Base-by-base conservation (phyloP, 2,113 vertebrate species). In the Plecturocebus donacophilus region DNA sequence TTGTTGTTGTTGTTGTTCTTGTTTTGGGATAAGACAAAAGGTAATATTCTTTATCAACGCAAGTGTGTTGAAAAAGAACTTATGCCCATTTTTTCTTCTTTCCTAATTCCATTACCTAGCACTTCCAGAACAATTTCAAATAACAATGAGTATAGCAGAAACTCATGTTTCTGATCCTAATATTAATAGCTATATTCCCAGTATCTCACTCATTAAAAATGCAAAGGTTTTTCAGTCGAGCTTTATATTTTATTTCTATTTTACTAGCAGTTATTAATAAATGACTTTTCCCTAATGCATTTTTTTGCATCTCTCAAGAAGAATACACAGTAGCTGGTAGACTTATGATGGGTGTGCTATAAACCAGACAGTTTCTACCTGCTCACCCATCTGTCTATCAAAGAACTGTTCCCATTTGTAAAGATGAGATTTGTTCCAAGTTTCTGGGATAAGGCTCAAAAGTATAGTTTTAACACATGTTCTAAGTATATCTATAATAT, bases 161-260 rank as follows among this genome's bases (percentile, higher is more conserved):
- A 32, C 8, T n/a, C 45, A 14, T 9, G 11, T 30, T 92, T 92
- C 56, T 58, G 19, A 91, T 71, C 2, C 70, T 58, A 38, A 71
- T 73, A 32, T 25, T 52, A 88, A 94, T 5, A 17, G 45, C 16
- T 94, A 3, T 14, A 49, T 70, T 85, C 64, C 73, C 70, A 89
- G 71, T 8, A 45, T 38, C 90, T 86, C 40, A 12, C 66, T 87
- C 80, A 95, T 77, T 42, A 94, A 25, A 20, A 42, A 61, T 25
- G 30, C 93, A 75, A 16, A 90, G 13, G 9, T 30, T 83, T 64
- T 68, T 79, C 20, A 54, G 52, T n/a, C 40, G 47, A 89, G 42
- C 25, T 91, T 80, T 35, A 27, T 56, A 70, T 94, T 77, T 97
- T 90, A 89, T 79, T 93, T 93, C 32, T 71, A 87, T 70, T 52